phyloP scores from a whole-genome alignment of 1,140 invertebrate species.

The Drosophila cardini region DNA sequence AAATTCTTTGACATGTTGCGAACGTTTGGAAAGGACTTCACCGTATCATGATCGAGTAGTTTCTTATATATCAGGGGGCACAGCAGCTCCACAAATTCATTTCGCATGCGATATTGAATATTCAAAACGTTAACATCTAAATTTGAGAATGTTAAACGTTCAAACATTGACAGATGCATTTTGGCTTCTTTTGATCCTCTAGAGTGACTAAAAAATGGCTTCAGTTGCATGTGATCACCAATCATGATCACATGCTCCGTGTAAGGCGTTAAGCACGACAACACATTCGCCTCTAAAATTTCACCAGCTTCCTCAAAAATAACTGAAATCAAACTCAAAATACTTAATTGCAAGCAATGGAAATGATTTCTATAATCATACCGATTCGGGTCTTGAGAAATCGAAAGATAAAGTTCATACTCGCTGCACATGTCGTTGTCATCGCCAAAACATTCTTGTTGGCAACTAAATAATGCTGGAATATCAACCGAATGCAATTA shows the following conservation, averaged over 20 bases:
- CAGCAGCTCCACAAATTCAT: slow-evolving; percentile 87
- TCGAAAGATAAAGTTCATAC: slow-evolving; percentile 87
- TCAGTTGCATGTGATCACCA: slow-evolving; percentile 91
- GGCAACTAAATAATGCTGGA: slow-evolving; percentile 58
- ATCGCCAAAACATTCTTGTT: slow-evolving; percentile 88
- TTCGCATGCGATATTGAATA: slow-evolving; percentile 89
- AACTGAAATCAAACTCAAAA: slow-evolving; percentile 24
- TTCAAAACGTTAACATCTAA: slow-evolving; percentile 86
- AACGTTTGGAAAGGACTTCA: slow-evolving; percentile 86
- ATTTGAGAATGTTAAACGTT: slow-evolving; percentile 88
- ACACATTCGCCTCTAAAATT: slow-evolving; percentile 91
- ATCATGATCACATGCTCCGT: slow-evolving; percentile 93
- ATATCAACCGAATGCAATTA: slow-evolving; percentile 67
- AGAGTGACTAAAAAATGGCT: slow-evolving; percentile 87
- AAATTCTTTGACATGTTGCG: slow-evolving; percentile 86
- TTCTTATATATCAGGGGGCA: slow-evolving; percentile 87
- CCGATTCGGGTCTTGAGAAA: slow-evolving; percentile 33
- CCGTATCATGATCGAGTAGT: slow-evolving; percentile 86
- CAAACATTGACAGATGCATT: slow-evolving; percentile 89
- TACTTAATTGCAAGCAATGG: neutral
- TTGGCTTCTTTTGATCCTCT: neutral
- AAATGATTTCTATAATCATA: neutral
- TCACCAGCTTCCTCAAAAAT: slow-evolving; percentile 94
- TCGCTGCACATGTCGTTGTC: slow-evolving; percentile 92
- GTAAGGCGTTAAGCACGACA: slow-evolving; percentile 88